Evolutionary conservation across 2,888 invertebrate genomes (phyloP).

Genomic region (Aricia artaxerxes): DNA sequence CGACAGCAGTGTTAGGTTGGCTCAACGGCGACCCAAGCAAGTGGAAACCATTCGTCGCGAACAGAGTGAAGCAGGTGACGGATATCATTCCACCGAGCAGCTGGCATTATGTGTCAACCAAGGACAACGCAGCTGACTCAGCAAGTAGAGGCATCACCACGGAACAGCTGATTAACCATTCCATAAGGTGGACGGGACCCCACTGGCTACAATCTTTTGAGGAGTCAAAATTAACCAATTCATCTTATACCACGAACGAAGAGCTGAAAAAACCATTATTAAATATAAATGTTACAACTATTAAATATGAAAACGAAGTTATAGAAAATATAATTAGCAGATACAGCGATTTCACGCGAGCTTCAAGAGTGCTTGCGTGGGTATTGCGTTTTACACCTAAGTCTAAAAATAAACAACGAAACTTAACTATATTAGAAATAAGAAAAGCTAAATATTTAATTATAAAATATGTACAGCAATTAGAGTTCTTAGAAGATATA

Average conservation of each 20-base stretch:
- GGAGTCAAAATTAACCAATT: no score
- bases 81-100: conserved; percentile 10
- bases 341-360: conserved; percentile 26
- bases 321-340: conserved; percentile 13
- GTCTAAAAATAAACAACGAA: conserved; percentile 11
- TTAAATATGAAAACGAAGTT: conserved; percentile 6
- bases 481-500: no score
- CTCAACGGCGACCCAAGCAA: neutral
- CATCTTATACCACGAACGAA: no score
- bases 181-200: neutral
- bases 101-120: conserved; percentile 22
- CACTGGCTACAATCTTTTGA: neutral
- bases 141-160: conserved; percentile 25
- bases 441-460: no score
- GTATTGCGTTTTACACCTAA: conserved; percentile 22
- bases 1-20: conserved; percentile 14
- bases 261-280: neutral
- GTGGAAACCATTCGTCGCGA: neutral
- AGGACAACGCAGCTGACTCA: conserved; percentile 28
- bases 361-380: conserved; percentile 11
- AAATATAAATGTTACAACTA: neutral
- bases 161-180: conserved; percentile 21
- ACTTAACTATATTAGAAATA: neutral
- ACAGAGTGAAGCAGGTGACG: conserved; percentile 1
- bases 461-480: no score